Evolutionary conservation across 2,113 vertebrate genomes (phyloP).

Genomic region (Leucosticte australis): DNA sequence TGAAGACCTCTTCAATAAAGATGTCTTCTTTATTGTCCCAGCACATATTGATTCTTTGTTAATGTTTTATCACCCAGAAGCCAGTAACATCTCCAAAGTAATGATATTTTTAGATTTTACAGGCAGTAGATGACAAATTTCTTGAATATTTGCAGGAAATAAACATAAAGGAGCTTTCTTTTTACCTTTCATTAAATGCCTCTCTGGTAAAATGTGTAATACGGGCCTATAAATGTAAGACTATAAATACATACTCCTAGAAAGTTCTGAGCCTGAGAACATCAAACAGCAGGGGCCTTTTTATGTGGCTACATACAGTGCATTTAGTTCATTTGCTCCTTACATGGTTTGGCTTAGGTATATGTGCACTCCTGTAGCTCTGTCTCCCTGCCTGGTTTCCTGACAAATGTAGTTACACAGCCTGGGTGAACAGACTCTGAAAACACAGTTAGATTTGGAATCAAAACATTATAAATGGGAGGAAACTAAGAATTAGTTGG

Average conservation of each 20-base stretch:
- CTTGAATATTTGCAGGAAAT: background rate
- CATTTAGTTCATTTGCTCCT: slow-evolving; percentile 18
- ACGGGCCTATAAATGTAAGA: background rate
- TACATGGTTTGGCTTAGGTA: background rate
- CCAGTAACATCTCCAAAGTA: background rate
- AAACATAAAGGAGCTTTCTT: background rate
- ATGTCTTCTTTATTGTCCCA: background rate
- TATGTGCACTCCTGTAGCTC: background rate
- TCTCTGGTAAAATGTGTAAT: background rate
- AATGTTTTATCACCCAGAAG: background rate
- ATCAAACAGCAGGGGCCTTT: slow-evolving; percentile 23
- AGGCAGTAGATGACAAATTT: background rate
- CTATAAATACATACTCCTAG: slow-evolving; percentile 39
- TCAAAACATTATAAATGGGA: background rate
- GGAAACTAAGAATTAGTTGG: slow-evolving; percentile 1
- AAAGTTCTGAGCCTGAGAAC: slow-evolving; percentile 26
- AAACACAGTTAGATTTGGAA: slow-evolving; percentile 16
- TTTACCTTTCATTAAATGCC: background rate
- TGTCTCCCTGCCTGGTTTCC: slow-evolving; percentile 7
- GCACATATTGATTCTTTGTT: background rate
- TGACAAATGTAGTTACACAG: background rate
- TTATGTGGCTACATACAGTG: slow-evolving; percentile 23
- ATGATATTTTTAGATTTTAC: background rate
- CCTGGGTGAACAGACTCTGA: background rate
- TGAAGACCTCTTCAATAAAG: background rate